phyloP scores from a whole-genome alignment of 2,113 vertebrate species.

The Orthochromis malagaraziensis region DNA sequence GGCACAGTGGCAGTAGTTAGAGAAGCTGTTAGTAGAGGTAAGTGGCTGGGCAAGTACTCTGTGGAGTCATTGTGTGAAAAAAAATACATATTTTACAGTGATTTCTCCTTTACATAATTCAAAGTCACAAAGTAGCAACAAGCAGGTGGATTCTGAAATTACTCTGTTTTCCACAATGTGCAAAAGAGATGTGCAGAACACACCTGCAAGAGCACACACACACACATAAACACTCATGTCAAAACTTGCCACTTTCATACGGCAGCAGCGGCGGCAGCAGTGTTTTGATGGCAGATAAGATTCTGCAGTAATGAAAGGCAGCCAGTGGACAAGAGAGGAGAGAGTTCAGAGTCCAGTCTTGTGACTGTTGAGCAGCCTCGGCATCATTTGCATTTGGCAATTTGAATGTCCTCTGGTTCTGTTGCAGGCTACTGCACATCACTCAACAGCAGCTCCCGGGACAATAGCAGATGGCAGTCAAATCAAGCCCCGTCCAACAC shows the following conservation, averaged over 20 bases:
- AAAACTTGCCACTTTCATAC: constrained; percentile 9
- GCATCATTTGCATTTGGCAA: constrained; percentile 55
- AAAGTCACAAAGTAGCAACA: background rate
- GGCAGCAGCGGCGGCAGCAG: background rate
- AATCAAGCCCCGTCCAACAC: background rate
- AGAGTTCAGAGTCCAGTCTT: constrained; percentile 58
- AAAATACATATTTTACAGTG: background rate
- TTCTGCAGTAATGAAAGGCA: constrained; percentile 23
- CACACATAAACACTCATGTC: background rate
- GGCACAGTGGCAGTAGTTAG: constrained; percentile 14
- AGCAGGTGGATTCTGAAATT: background rate
- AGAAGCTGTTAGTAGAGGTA: constrained; percentile 24
- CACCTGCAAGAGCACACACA: background rate
- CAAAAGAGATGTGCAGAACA: background rate
- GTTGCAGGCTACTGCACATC: constrained; percentile 45
- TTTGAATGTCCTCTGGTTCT: constrained; percentile 56
- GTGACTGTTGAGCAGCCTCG: constrained; percentile 42
- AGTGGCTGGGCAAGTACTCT: constrained; percentile 17
- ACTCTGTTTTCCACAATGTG: background rate
- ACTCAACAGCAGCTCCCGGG: constrained; percentile 40
- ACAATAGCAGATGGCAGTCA: constrained; percentile 29
- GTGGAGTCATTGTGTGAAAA: background rate
- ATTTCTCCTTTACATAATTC: background rate
- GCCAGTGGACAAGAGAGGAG: constrained; percentile 13
- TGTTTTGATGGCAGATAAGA: constrained; percentile 45